Percentiles rank a stretch among this genome's conserved stretches.
Conservation (phyloP, 2,888 invertebrate genomes). For the Germaria angustata region DNA sequence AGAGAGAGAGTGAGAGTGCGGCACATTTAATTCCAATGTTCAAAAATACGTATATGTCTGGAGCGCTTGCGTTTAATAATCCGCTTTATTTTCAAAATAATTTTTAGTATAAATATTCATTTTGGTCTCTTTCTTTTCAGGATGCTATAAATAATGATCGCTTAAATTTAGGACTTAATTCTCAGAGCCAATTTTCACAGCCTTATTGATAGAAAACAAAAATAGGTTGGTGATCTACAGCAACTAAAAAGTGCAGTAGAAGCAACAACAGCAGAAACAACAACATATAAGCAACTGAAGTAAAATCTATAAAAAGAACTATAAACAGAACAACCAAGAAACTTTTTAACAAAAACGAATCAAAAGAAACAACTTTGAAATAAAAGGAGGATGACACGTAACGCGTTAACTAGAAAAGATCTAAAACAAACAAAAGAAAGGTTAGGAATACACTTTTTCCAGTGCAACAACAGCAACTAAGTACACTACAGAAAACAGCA, state of each 20-base stretch:
- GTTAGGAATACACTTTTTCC: slow-evolving; percentile 36
- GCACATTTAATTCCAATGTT: too few species aligned
- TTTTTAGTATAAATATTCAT: neutral
- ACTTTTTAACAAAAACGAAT: slow-evolving; percentile 55
- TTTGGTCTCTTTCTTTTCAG: slow-evolving; percentile 27
- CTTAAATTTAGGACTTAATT: slow-evolving; percentile 73
- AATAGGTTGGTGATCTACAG: slow-evolving; percentile 67
- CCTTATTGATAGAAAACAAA: slow-evolving; percentile 77
- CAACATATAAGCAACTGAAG: slow-evolving; percentile 70
- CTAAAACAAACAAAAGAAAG: slow-evolving; percentile 19
- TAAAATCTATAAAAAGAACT: slow-evolving; percentile 66
- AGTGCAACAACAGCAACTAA: slow-evolving; percentile 22
- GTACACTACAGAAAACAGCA: neutral
- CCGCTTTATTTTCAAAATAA: too few species aligned
- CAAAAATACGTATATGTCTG: too few species aligned
- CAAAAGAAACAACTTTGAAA: slow-evolving; percentile 60
- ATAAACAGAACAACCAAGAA: slow-evolving; percentile 63
- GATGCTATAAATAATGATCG: slow-evolving; percentile 73
- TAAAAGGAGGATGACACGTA: slow-evolving; percentile 58
- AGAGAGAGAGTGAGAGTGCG: too few species aligned
- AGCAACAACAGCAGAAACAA: slow-evolving; percentile 70
- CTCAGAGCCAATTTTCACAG: slow-evolving; percentile 79
- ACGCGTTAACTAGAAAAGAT: slow-evolving; percentile 31
- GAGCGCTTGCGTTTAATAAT: too few species aligned
- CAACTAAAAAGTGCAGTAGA: slow-evolving; percentile 68